Evolutionary conservation across 2,888 invertebrate genomes (phyloP).

Genomic region (Halocaridina rubra): DNA sequence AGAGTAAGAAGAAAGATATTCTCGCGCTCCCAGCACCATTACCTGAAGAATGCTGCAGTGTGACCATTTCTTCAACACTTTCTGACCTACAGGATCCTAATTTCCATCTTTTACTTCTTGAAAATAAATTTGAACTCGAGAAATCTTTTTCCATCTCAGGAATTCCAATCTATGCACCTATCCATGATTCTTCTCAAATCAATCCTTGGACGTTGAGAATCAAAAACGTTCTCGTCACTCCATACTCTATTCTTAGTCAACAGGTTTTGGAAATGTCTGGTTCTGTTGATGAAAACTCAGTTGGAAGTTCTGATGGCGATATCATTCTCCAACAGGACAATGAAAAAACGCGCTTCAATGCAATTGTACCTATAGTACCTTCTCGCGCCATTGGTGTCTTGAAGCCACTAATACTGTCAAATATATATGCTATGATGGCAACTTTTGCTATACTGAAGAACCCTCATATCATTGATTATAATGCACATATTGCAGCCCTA

Average conservation of each 20-base stretch:
- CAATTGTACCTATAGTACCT: constrained; percentile 45
- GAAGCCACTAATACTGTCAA: constrained; percentile 35
- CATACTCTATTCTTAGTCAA: constrained; percentile 48
- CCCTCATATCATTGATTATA: constrained; percentile 47
- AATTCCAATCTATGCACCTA: constrained; percentile 23
- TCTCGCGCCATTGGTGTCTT: background rate
- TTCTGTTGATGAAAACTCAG: background rate
- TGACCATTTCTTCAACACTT: constrained; percentile 18
- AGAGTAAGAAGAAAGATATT: background rate
- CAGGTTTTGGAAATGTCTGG: constrained; percentile 18
- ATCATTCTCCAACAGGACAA: constrained; percentile 23
- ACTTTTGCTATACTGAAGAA: constrained; percentile 56
- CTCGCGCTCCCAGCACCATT: background rate
- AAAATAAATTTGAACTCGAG: constrained; percentile 34
- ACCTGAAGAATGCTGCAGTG: constrained; percentile 45
- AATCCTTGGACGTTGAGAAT: constrained; percentile 25
- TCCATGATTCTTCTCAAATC: background rate
- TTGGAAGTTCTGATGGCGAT: constrained; percentile 21
- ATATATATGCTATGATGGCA: constrained; percentile 34
- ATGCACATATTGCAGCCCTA: constrained; percentile 50
- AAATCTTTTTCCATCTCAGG: constrained; percentile 38
- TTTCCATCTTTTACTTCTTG: constrained; percentile 8
- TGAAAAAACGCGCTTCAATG: constrained; percentile 35
- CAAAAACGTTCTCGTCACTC: background rate
- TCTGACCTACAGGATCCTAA: constrained; percentile 28